Base-by-base conservation (phyloP, 1,140 invertebrate genomes). In the Bursaphelenchus mucronatus region DNA sequence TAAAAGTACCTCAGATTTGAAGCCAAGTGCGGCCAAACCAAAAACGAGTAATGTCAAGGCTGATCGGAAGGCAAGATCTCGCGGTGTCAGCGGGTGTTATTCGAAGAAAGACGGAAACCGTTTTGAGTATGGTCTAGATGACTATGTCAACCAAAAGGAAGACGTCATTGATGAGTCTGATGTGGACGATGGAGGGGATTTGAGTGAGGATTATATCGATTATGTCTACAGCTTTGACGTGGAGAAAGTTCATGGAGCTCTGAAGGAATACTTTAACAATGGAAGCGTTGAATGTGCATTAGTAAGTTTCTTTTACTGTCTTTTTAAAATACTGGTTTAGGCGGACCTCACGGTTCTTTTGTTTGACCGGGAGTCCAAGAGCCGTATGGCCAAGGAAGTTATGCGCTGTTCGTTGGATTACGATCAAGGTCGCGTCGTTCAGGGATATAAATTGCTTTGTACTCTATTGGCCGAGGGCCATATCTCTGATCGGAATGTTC, bases 121-220 rank as follows among this genome's bases (percentile, higher is more conserved):
- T 21, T 76, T 73, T 44, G 73, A 76, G 15, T 73, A 75, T 45
- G 73, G 74, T 9, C 49, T 73, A 19, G 71, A 73, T 46, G 71
- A 66, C 51, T 69, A 73, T 51, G 55, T 76, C 45, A 68, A 62
- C 15, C 66, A 71, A 50, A 61, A 70, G 10, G 55, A 74, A 17
- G 56, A 57, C 51, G 49, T 64, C 10, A 54, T 21, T 43, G 71
- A 73, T 43, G 39, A 57, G 5, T 43, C 43, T n/a, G 53, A 54
- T n/a, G 50, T 50, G 17, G 66, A 65, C 10, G 47, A 56, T 9
- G 58, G 52, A 40, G 51, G 68, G 10, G 71, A 75, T 49, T 70
- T 68, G 15, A 69, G 62, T 39, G 73, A 68, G 15, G 73, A 75
- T 19, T 71, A 71, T 43, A 50, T 49, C 13, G 74, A 73, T 17